Evolutionary conservation across 2,888 invertebrate species (phyloP), one percentile per base, ranked within the genome.

Genomic region (Pseudococcus jackbeardsleyi): DNA sequence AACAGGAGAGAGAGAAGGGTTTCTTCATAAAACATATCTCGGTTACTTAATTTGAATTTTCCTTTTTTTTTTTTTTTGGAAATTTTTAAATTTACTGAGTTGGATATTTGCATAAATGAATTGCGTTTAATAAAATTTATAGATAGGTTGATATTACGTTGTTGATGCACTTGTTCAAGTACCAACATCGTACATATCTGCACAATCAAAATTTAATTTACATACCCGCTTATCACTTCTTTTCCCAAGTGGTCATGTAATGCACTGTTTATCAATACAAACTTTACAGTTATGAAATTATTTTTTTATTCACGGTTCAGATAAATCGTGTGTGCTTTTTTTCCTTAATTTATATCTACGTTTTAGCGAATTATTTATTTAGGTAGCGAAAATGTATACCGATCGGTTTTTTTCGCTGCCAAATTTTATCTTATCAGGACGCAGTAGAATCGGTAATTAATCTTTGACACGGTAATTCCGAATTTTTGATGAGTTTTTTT

Each of bases 361-460:
- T 64, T 64, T 64, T 64, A 22, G 22, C 64, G 64, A 64, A 64
- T 64, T 64, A 64, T 64, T 64, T 64, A 64, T 64, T 64, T 64
- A 22, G 22, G 64, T n/a, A 50, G 54, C 8, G 9, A 22, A 15
- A 22, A 33, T 33, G 17, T 72, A 72, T 17, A 33, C 33, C 72
- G 72, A 33, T 33, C 5, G 15, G 17, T 72, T 72, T 72, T 72
- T 72, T 33, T 17, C 33, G 17, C 33, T 72, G 33, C 72, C 12
- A 72, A 72, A 8, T 72, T 33, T 72, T 72, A 72, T 72, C 72
- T 72, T 72, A 72, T 39, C 33, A 33, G 59, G 0, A 33, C 15
- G 15, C 68, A 33, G 72, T 72, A 72, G 72, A 5, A 26, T 11
- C 1, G 33, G 64, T 64, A 64, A 64, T 64, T 72, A 72, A 72